Evolutionary conservation across 2,113 vertebrate genomes (phyloP).

Genomic region (Microtus richardsoni): DNA sequence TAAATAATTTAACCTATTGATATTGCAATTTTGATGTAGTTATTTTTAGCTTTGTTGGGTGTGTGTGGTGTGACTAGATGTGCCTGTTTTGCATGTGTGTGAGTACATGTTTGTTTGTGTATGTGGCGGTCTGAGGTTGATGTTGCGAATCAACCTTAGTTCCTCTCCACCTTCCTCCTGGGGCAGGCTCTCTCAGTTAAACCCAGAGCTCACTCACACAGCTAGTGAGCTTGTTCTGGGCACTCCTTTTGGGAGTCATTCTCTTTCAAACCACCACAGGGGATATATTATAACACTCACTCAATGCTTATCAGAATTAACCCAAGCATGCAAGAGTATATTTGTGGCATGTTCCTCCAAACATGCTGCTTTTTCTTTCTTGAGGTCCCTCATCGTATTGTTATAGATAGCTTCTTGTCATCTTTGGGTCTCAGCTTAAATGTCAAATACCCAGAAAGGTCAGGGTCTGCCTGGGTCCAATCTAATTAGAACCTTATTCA

Average conservation of each 20-base stretch:
- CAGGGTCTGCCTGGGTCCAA: neutral
- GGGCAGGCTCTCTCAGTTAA: neutral
- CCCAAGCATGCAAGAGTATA: neutral
- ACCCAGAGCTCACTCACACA: neutral
- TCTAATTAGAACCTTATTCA: neutral
- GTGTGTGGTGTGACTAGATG: neutral
- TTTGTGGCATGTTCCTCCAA: neutral
- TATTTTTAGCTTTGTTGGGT: neutral
- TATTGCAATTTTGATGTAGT: neutral
- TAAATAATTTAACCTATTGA: conserved; percentile 13
- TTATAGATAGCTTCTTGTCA: conserved; percentile 3
- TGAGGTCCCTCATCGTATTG: neutral
- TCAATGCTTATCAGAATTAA: conserved; percentile 22
- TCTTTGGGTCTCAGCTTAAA: conserved; percentile 21
- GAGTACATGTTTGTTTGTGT: neutral
- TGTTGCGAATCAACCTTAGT: neutral
- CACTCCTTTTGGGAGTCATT: neutral
- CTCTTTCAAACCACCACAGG: neutral
- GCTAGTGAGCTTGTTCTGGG: neutral
- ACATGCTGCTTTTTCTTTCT: neutral
- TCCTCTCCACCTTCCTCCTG: neutral
- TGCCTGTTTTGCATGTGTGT: neutral
- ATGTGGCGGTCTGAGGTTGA: too few relatives aligned
- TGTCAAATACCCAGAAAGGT: neutral
- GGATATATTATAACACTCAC: neutral